These are phyloP conservation scores for Valencia hispanica DNA, from an alignment of 2,797 vertebrate genomes.

Conservation along the genomic window DNA sequence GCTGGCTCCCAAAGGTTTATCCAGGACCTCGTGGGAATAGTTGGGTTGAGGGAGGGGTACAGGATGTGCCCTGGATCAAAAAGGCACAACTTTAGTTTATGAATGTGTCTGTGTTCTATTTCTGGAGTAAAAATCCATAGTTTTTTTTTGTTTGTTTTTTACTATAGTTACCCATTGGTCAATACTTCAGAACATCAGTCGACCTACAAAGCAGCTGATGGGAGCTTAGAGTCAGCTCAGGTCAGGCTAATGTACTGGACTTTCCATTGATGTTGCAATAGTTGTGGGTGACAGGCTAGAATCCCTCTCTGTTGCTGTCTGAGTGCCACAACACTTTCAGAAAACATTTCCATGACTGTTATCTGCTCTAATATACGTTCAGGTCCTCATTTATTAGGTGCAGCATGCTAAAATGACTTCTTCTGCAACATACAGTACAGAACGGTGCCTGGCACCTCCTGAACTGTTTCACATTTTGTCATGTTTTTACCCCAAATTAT, in stretches of 20 bases:
- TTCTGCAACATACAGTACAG: background rate
- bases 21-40: conserved; percentile 26
- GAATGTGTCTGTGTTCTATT: conserved; percentile 46
- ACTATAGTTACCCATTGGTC: conserved; percentile 40
- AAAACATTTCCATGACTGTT: background rate
- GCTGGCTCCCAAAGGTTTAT: conserved; percentile 33
- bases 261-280: conserved; percentile 28
- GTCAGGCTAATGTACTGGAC: conserved; percentile 9
- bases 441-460: too few relatives aligned
- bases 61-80: conserved; percentile 36
- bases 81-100: conserved; percentile 17
- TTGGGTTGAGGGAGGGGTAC: background rate
- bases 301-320: background rate
- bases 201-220: conserved; percentile 10
- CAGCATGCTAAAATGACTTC: background rate
- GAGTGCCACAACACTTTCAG: background rate
- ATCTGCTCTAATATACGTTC: background rate
- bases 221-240: conserved; percentile 2
- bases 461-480: background rate
- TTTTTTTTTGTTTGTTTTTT: conserved; percentile 41
- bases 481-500: background rate
- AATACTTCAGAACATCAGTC: conserved; percentile 46
- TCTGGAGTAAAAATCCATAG: conserved; percentile 50
- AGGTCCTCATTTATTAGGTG: background rate
- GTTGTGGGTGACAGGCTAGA: conserved; percentile 3